Base-by-base conservation (phyloP, 2,113 vertebrate species). In the Salvelinus fontinalis region DNA sequence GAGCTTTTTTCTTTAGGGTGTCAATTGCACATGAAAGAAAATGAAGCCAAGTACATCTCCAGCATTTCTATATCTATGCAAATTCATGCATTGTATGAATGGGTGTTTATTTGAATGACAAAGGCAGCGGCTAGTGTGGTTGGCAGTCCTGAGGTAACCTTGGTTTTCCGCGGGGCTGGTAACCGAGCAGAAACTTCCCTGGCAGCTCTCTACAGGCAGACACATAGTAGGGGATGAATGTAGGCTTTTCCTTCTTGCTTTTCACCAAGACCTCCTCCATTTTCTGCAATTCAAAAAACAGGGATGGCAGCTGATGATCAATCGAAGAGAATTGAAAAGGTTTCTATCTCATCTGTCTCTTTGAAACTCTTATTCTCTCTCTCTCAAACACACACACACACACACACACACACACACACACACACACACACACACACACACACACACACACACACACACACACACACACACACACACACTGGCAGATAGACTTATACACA, bases 131-230 rank as follows among this genome's bases (percentile, higher is more conserved):
- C 51, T 62, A 68, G 71, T 70, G 73, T 73, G 73, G 77, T 78
- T 54, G 69, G 73, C 78, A 70, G 29, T 71, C 20, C 16, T 8
- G n/a, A 6, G 65, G 89, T 92, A 83, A 96, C 93, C 93, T 94
- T 80, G 96, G 95, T 86, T 97, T 96, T 77, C 93, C 95, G 73
- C 94, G 93, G 78, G 95, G 94, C 80, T 95, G 94, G 84, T 97
- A 97, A 60, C 95, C 95, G 79, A 97, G 88, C 29, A 96, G 92
- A 87, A 96, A 96, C 89, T 97, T 97, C 75, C 96, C 96, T 66
- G 96, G 96, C 26, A 97, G 92, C 77, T 97, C 96, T 90, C 93
- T 95, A 86, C 95, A 96, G 85, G 96, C 95, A 81, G 95, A 96
- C 82, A 97, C 91, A 83, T 91, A 96, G 90, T 96, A 96, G 9